A percentile compares a stretch with the other conserved stretches of the same genome.
These are phyloP conservation scores for Emydocephalus ijimae DNA, from an alignment of 2,113 vertebrate genomes.

Conservation along the genomic window DNA sequence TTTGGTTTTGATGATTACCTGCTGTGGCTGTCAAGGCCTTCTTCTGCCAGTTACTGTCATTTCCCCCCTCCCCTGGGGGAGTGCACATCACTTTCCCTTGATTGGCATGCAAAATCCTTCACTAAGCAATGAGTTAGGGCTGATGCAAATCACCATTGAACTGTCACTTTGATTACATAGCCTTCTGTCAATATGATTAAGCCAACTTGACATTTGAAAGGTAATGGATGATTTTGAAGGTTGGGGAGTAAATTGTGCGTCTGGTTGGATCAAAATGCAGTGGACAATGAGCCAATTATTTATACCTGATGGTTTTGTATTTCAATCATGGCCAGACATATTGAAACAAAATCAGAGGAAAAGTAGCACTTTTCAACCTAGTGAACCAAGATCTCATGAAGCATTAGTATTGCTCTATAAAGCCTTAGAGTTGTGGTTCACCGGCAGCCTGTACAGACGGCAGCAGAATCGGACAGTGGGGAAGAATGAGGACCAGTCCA, in stretches of 20 bases:
- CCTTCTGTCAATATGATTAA: constrained; percentile 76
- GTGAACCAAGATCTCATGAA: not conserved
- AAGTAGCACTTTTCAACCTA: not conserved
- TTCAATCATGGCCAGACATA: not conserved
- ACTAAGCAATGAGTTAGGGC: constrained; percentile 76
- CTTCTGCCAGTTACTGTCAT: constrained; percentile 70
- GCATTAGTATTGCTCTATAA: not conserved
- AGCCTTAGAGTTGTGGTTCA: not conserved
- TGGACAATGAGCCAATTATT: constrained; percentile 33
- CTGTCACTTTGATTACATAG: constrained; percentile 81
- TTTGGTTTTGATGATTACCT: constrained; percentile 70
- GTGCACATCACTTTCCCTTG: constrained; percentile 72
- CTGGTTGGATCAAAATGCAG: constrained; percentile 42
- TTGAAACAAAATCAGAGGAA: constrained; percentile 4
- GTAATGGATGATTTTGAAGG: constrained; percentile 64
- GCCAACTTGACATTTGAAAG: constrained; percentile 68
- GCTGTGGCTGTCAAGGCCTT: constrained; percentile 68
- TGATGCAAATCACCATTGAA: constrained; percentile 75
- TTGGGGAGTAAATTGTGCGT: constrained; percentile 60
- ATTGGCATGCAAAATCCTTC: constrained; percentile 80
- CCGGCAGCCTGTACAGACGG: no score
- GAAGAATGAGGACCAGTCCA: no score
- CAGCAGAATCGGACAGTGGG: no score
- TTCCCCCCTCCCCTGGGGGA: constrained; percentile 51
- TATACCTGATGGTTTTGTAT: constrained; percentile 24